Evolutionary conservation across 2,888 invertebrate species (phyloP), one percentile per base, ranked within the genome.

Genomic region (Lucinisca nassula): DNA sequence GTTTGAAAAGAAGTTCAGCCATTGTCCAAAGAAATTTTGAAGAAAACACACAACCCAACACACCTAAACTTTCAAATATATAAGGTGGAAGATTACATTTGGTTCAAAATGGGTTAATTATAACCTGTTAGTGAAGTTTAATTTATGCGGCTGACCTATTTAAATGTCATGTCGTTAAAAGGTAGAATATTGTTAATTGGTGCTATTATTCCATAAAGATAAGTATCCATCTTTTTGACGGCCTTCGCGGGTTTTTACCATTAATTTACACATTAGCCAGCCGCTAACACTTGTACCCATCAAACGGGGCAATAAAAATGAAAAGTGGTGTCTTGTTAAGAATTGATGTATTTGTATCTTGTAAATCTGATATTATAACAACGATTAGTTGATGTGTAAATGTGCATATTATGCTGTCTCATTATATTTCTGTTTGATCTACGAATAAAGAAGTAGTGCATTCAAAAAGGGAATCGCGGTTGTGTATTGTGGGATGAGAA

Each of bases 181-280:
- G 35, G 67, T 61, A 61, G 61, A 24, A 30, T 61, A 10, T 61
- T 61, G 27, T 61, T 61, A 61, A 67, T 67, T 21, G 35, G 35
- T 67, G 35, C 67, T 35, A 67, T 67, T 67, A 67, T 67, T 67
- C n/a, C 67, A 67, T 35, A 67, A 67, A 14, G 67, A 32, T 3
- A 67, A 35, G 67, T 35, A 67, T 67, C 67, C 32, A 67, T 67
- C 67, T 67, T 67, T 35, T 35, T 67, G 67, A 67, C 67, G 35
- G 14, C 32, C 35, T 32, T 67, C 32, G 35, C 67, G 27, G 67
- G 67, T 35, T 67, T 67, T 32, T 30, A 35, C 67, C 67, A 35
- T 67, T 35, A 67, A 35, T 67, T 67, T 67, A 67, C 67, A 67
- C 67, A 67, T 67, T 67, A 67, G 24, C 67, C 67, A 32, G 35